Evolutionary conservation across 1,140 invertebrate genomes (phyloP).

Genomic region (Telenomus remus): DNA sequence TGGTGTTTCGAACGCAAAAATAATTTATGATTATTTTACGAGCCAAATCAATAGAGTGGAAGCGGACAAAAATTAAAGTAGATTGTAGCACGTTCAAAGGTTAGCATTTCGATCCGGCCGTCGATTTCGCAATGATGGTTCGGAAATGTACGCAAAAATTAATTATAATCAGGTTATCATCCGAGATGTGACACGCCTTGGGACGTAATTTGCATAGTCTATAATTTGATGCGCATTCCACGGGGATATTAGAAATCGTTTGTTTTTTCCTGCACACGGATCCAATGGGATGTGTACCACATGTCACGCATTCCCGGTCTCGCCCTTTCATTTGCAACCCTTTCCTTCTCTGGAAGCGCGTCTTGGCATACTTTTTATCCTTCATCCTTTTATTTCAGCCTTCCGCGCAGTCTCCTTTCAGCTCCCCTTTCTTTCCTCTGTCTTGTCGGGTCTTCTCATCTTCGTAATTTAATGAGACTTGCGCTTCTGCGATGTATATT

Average conservation of each 20-base stretch:
- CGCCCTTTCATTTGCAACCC: constrained; percentile 47
- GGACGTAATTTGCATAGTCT: constrained; percentile 20
- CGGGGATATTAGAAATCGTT: constrained; percentile 49
- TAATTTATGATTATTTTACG: too few species aligned
- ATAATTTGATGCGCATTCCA: constrained; percentile 23
- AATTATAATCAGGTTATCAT: constrained; percentile 26
- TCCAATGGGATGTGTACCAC: constrained; percentile 62
- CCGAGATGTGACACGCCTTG: constrained; percentile 6
- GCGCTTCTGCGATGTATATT: constrained; percentile 61
- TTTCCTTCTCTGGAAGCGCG: not conserved
- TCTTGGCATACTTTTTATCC: constrained; percentile 47
- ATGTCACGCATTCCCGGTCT: constrained; percentile 64
- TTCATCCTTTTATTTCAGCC: constrained; percentile 49
- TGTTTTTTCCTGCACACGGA: constrained; percentile 42
- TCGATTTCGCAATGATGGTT: constrained; percentile 10
- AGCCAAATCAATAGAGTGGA: too few species aligned
- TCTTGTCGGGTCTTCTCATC: constrained; percentile 42
- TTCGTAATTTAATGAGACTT: constrained; percentile 64
- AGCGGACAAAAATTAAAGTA: too few species aligned
- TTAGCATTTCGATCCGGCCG: constrained; percentile 25
- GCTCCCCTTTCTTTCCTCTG: constrained; percentile 39
- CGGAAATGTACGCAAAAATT: constrained; percentile 9
- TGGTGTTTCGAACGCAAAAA: too few species aligned
- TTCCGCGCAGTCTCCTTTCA: constrained; percentile 43
- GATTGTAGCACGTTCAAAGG: too few species aligned